Evolutionary conservation across 2,888 invertebrate species (phyloP), one percentile per base, ranked within the genome.

Genomic region (Stenodema calcarata): DNA sequence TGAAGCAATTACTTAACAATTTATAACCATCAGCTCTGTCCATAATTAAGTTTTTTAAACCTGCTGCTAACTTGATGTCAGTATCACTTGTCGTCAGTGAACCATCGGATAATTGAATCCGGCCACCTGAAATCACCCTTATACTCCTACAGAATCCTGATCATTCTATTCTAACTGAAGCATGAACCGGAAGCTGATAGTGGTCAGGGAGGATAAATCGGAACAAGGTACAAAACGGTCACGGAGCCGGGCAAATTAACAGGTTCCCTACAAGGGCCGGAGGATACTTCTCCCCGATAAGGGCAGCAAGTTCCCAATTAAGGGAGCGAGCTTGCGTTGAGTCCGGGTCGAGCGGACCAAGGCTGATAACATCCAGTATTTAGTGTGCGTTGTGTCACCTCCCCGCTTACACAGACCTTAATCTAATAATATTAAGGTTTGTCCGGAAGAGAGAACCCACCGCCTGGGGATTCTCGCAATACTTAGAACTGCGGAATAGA

Each of bases 171-270:
- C 23, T 23, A 6, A 62, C 62, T 62, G 23, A 62, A 73, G 73
- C 73, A 73, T 73, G 73, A 73, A 73, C 73, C 41, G 18, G 9
- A n/a, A n/a, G n/a, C 70, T 18, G 73, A 73, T 73, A 73, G 73
- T 41, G 35, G n/a, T 14, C 7, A 2, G 30, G 73, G 9, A 18
- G 28, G 47, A 78, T 78, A 47, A 47, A 78, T 78, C 47, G 78
- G 44, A 44, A 27, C 47, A 47, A 44, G 27, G 78, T 44, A 78
- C 78, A 44, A 78, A 78, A 78, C 44, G 78, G 78, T 78, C 78
- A 78, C 78, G 78, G 44, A 78, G 78, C 44, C 42, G 76, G 23
- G 78, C 78, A 78, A 78, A 78, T 78, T 78, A 78, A 78, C 78
- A 47, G 78, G 73, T 78, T 44, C 47, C 44, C 47, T 44, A 23